Conservation (phyloP, 35 echinoderm and acorn worm genomes). For the Stichopus chloronotus region DNA sequence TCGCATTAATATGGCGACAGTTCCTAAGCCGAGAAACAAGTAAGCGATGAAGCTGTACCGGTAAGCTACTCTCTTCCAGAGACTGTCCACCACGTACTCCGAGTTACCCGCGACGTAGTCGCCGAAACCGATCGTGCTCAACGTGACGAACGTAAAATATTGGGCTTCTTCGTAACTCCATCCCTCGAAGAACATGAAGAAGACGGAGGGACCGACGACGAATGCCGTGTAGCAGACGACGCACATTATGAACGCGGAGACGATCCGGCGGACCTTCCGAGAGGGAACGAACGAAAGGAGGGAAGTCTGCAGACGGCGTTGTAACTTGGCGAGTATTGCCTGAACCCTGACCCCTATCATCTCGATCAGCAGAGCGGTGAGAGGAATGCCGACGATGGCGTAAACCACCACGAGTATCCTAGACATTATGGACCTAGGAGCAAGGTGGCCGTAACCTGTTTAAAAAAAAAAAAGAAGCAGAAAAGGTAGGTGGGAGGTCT, state of each 20-base stretch:
- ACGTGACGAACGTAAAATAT: not conserved
- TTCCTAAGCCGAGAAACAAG: not conserved
- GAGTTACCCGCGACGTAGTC: not conserved
- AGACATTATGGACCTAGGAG: not conserved
- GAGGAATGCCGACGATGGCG: not conserved
- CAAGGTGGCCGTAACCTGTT: constrained; percentile 11
- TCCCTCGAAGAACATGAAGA: not conserved
- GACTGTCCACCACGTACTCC: not conserved
- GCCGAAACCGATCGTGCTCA: constrained; percentile 5
- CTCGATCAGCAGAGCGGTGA: not conserved
- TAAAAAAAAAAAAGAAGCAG: not conserved
- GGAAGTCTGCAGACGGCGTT: not conserved
- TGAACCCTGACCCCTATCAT: not conserved
- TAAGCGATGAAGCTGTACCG: not conserved
- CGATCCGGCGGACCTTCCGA: not conserved
- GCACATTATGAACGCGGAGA: not conserved
- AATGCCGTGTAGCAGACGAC: not conserved
- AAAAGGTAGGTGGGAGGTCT: not conserved
- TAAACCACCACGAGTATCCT: not conserved
- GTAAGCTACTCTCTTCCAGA: not conserved
- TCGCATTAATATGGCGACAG: not conserved
- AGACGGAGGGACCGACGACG: not conserved
- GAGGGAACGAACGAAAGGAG: not conserved
- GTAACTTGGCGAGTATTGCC: not conserved
- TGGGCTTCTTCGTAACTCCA: not conserved